Evolutionary conservation across 2,113 vertebrate genomes (phyloP).

Genomic region (Daboia siamensis): DNA sequence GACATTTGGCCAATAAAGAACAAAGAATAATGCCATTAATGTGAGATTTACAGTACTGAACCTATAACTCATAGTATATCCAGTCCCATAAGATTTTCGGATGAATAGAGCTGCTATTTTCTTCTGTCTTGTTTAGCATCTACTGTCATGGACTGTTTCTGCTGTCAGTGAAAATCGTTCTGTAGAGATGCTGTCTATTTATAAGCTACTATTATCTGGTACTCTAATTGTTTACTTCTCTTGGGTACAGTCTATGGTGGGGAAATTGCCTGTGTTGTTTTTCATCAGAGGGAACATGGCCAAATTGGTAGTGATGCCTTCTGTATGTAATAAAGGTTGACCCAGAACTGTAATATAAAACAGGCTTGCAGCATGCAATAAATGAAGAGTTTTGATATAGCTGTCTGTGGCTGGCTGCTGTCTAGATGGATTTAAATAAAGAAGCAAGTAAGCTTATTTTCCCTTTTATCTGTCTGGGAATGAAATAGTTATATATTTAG

Average conservation of each 20-base stretch:
- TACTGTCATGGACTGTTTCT: background rate
- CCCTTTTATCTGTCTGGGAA: fast-evolving
- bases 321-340: slow-evolving; percentile 38
- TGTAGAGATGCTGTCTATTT: slow-evolving; percentile 47
- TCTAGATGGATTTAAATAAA: background rate
- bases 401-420: background rate
- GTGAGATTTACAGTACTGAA: background rate
- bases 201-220: slow-evolving; percentile 37
- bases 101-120: background rate
- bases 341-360: slow-evolving; percentile 26
- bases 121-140: background rate
- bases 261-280: slow-evolving; percentile 42
- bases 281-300: slow-evolving; percentile 25
- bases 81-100: background rate
- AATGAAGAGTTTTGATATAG: background rate
- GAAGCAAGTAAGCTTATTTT: background rate
- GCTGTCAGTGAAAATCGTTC: slow-evolving; percentile 22
- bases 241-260: slow-evolving; percentile 30
- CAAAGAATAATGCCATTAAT: background rate
- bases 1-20: background rate
- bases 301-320: slow-evolving; percentile 41
- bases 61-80: background rate
- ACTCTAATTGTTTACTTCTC: slow-evolving; percentile 34
- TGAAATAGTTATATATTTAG: slow-evolving; percentile 1
- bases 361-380: background rate